Evolutionary conservation across 1,140 invertebrate species (phyloP), one percentile per base, ranked within the genome.

Genomic region (Theocolax elegans): DNA sequence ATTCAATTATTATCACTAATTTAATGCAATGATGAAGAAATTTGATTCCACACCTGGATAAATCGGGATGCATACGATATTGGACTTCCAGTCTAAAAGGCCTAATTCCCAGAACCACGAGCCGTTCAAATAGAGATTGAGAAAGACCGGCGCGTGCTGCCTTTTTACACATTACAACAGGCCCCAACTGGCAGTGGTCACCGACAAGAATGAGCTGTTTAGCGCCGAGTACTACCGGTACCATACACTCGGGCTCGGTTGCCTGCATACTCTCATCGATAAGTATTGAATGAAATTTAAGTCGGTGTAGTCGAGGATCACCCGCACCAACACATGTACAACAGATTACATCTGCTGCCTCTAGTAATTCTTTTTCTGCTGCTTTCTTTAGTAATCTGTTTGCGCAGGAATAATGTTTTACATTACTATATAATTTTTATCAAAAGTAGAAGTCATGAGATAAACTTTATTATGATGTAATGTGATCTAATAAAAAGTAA

Each of bases 111-210:
- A 99, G 87, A 0, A 99, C 95, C 0, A 99, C 98, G 0, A 99
- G 87, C 15, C 98, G 88, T 82, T 99, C 98, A 85, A 99, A 99
- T 7, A 99, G 87, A 15, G 97, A 99, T 82, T 99, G 97, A 0
- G 96, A 97, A 1, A 99, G 89, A 0, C 98, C 98, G 25, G 98
- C 97, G 60, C 94, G 90, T 0, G 97, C 96, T 0, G 98, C 97
- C 83, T 99, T 99, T 83, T 99, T 99, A 85, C 97, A 99, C 97
- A 99, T 99, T 0, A 99, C 97, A 0, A 99, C 97, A 0, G 97
- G 97, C 0, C 97, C 97, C 27, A 99, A 87, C 85, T 99, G 98
- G 78, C 98, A 99, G 83, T 99, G 98, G 87, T 99, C 98, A 1
- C 98, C 97, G 1, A 99, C 97, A 0, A 99, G 89, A 67, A 99